Conservation (phyloP, 2,888 invertebrate species). For the Nematopogon swammerdamellus region DNA sequence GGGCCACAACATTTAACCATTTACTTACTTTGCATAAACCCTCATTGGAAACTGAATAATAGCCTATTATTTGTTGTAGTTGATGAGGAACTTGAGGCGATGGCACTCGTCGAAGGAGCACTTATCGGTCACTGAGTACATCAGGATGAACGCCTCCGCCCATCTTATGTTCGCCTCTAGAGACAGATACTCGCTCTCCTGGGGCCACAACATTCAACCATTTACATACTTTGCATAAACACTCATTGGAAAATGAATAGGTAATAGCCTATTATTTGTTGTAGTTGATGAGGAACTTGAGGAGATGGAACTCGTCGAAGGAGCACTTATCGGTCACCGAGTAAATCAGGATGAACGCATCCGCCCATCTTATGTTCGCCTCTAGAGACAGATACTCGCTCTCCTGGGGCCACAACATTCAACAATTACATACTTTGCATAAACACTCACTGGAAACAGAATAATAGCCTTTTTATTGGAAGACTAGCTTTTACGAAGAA, state of each 20-base stretch:
- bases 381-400: constrained; percentile 67
- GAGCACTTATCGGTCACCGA: constrained; percentile 88
- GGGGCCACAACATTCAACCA: too few species aligned
- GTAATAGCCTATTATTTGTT: constrained; percentile 57
- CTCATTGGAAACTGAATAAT: constrained; percentile 11
- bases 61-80: constrained; percentile 70
- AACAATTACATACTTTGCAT: too few species aligned
- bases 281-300: constrained; percentile 80
- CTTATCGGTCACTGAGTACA: constrained; percentile 87
- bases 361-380: constrained; percentile 83
- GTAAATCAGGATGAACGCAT: constrained; percentile 83
- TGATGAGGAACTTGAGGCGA: constrained; percentile 76
- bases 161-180: constrained; percentile 79
- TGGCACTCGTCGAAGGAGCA: constrained; percentile 87
- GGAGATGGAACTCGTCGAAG: constrained; percentile 79
- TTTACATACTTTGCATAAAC: constrained; percentile 15
- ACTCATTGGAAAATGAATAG: constrained; percentile 12
- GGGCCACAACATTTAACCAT: too few species aligned
- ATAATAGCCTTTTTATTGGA: constrained; percentile 42
- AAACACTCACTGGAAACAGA: too few species aligned
- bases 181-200: constrained; percentile 67
- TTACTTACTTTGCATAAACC: constrained; percentile 15
- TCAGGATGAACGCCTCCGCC: constrained; percentile 84
- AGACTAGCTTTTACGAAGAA: too few species aligned
- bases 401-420: constrained; percentile 57